Evolutionary conservation across 2,113 vertebrate species (phyloP), one percentile per base, ranked within the genome.

Genomic region (Setophaga petechia): DNA sequence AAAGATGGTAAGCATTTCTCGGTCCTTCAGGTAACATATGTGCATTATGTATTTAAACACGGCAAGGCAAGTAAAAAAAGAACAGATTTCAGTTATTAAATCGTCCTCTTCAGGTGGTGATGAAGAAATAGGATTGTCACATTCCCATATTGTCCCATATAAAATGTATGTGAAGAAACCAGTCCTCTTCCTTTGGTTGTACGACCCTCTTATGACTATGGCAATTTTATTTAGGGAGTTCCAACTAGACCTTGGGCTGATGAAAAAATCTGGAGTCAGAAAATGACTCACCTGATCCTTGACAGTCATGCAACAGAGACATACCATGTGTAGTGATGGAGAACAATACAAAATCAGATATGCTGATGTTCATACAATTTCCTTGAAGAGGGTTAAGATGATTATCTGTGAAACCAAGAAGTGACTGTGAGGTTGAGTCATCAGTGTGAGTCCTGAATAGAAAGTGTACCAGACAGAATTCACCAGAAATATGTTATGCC

Each of bases 311-410:
- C 6, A 54, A 74, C 43, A 74, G 43, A 71, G 12, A 49, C 12
- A 52, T 22, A 47, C 2, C 31, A 63, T 33, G 19, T 33, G 13
- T 8, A 24, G 31, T n/a, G 33, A 19, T 41, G 37, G 27, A 91
- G 84, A 78, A 67, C 61, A 91, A 79, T 61, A 28, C 14, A 80
- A 57, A 73, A 77, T 3, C 22, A 89, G 37, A 66, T 83, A 61
- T 21, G 37, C 41, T 84, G 63, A 62, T 87, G 49, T 65, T 90
- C 54, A 41, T 16, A 35, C 41, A 19, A 22, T 79, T 96, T 95
- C 87, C 78, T 91, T 90, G 71, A 94, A 73, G 66, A 74, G 22
- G n/a, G 62, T 88, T 91, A 69, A 94, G 81, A 82, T 89, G 11
- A 59, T 76, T 90, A 79, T 76, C 93, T 94, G 31, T 41, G 37